Conservation (phyloP, 2,888 invertebrate genomes). For the Drosophila limbata region DNA sequence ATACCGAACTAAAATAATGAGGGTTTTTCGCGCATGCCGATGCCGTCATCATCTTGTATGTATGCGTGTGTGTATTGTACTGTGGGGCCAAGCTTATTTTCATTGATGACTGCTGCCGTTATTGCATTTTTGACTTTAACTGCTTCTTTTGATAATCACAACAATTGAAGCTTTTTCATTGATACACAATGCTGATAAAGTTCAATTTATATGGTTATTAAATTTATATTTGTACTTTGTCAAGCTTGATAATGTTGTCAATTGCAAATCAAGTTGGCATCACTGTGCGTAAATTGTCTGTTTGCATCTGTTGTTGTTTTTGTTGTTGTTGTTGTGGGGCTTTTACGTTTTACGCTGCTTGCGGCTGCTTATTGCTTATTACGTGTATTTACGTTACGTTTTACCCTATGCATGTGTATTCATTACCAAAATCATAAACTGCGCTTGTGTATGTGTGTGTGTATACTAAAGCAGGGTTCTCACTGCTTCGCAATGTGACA, state of each 20-base stretch:
- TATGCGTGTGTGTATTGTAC: constrained; percentile 30
- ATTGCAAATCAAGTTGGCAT: constrained; percentile 17
- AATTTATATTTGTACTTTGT: constrained; percentile 1
- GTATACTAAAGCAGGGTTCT: too few species aligned
- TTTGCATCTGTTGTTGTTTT: constrained; percentile 17
- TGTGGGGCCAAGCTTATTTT: constrained; percentile 51
- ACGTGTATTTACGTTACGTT: constrained; percentile 58
- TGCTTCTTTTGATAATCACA: constrained; percentile 23
- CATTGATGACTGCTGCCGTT: constrained; percentile 37
- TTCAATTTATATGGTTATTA: constrained; percentile 2
- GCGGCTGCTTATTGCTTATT: constrained; percentile 51
- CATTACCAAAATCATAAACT: constrained; percentile 63
- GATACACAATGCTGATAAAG: constrained; percentile 22
- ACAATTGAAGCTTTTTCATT: constrained; percentile 23
- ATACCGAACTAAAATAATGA: constrained; percentile 39
- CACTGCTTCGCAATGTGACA: too few species aligned
- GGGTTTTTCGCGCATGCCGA: constrained; percentile 69
- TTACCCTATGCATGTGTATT: constrained; percentile 34
- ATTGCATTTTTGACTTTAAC: constrained; percentile 5
- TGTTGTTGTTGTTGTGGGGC: constrained; percentile 22
- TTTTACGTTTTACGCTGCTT: constrained; percentile 39
- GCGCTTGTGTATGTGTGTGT: constrained; percentile 18
- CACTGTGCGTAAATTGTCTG: constrained; percentile 48
- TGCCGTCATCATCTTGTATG: constrained; percentile 72
- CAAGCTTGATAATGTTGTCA: constrained; percentile 1